Evolutionary conservation across 2,888 invertebrate genomes (phyloP).

Genomic region (Odiellus spinosus): DNA sequence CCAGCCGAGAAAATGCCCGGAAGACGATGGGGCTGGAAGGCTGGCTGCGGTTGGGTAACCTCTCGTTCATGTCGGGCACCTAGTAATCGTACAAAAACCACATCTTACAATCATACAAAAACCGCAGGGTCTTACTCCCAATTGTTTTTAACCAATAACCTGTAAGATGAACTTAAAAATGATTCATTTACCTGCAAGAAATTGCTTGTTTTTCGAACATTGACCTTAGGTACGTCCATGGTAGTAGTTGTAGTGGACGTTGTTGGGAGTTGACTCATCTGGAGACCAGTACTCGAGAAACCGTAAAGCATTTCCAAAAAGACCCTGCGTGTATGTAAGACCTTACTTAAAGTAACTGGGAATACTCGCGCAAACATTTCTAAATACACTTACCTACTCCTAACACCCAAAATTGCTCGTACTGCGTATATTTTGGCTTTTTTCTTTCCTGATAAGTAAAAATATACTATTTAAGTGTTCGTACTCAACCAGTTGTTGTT

Average conservation of each 20-base stretch:
- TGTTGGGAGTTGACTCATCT: too few species aligned
- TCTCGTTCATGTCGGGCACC: constrained; percentile 16
- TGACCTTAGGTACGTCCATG: too few species aligned
- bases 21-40: constrained; percentile 14
- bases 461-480: too few species aligned
- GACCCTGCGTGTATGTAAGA: constrained; percentile 40
- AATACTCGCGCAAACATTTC: not conserved
- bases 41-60: constrained; percentile 9
- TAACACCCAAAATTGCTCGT: constrained; percentile 72
- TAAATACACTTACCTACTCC: constrained; percentile 49
- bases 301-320: constrained; percentile 89
- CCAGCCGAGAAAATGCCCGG: constrained; percentile 20
- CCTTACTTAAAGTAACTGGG: not conserved
- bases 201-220: constrained; percentile 61
- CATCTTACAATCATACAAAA: not conserved
- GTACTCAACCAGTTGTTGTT: too few species aligned
- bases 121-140: not conserved
- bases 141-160: too few species aligned
- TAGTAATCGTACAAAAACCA: not conserved
- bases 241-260: too few species aligned
- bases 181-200: constrained; percentile 59
- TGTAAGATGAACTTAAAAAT: too few species aligned
- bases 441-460: constrained; percentile 41
- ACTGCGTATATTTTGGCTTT: constrained; percentile 77
- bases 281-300: constrained; percentile 55